Base-by-base conservation (phyloP, 2,888 invertebrate genomes). In the Trissoscelio sp. region DNA sequence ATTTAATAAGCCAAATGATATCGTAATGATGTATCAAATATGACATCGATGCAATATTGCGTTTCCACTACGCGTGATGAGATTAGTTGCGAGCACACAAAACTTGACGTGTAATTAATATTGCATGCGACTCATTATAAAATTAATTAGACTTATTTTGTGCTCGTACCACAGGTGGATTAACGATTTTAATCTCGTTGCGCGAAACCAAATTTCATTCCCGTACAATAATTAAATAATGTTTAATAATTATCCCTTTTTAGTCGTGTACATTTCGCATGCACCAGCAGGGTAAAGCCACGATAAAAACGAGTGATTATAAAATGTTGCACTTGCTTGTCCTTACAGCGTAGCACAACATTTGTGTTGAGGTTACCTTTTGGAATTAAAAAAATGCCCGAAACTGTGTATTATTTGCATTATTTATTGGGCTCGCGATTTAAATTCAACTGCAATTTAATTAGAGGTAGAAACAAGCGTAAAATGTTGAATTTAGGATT, bases 71-170 rank as follows among this genome's bases (percentile, higher is more conserved):
- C 22, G 3, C 20, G 12, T 58, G 58, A 58, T 22, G 20, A 12
- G 58, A 58, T 58, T 58, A 58, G 39, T 39, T 9, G n/a, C 22
- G 58, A 39, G 14, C 39, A 20, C 58, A 16, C 2, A 39, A 22
- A 39, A 58, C n/a, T 22, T 34, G 58, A n/a, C 12, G 58, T 22
- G 24, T 42, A 58, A 58, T 58, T 58, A 42, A 58, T 58, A 24
- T 42, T 58, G 58, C 11, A 42, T 39, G 11, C 18, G 39, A 60
- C 20, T 42, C 42, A 42, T 60, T 60, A 42, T 39, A 57, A 60
- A 60, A 60, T 60, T 42, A 60, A 42, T 60, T 14, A 14, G 9
- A 16, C 7, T 34, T 12, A 16, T 22, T 60, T 14, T 24, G 12
- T 9, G 42, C 42, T 60, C 14, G 16, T 4, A 14, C 14, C 20